Evolutionary conservation across 2,113 vertebrate species (phyloP), one percentile per base, ranked within the genome.

Genomic region (Tragelaphus imberbis): DNA sequence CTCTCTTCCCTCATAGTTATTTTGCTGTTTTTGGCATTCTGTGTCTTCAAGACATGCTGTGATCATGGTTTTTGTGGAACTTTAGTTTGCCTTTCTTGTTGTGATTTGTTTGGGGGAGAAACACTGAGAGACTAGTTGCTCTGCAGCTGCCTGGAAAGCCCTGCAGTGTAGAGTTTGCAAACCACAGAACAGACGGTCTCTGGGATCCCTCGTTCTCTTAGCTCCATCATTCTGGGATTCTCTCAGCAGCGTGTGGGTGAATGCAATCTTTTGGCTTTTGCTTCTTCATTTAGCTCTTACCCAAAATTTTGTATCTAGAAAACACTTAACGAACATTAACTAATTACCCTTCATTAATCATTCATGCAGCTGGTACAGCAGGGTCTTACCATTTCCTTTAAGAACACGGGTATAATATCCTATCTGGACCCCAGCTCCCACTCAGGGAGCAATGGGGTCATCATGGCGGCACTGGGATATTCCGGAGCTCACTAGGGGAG

Each of bases 341-440:
- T 97, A 97, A 98, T 98, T 98, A 84, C 36, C 49, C 33, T 59
- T 97, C 84, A 95, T 98, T 95, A 97, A 98, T 98, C 97, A 98
- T 97, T 98, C 87, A 97, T 92, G 81, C 71, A 96, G 90, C 96
- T 86, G 25, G 80, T 91, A 94, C 33, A 61, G 51, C 58, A 88
- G 80, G 12, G 56, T 91, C 84, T 71, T 85, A 94, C 56, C 82
- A 86, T 95, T 97, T 95, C 65, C 90, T 96, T 94, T 28, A 93
- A 92, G 88, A 97, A 68, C 58, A 75, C 1, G 0, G 44, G 40
- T 81, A 53, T 55, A 97, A 98, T 96, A 96, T 86, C 94, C 96
- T 95, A 79, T 75, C 63, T 84, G n/a, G 33, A 71, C 93, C 82
- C 88, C 40, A 21, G 51, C 30, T 61, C 91, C 36, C 49, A 40